Percentiles rank a stretch among this genome's conserved stretches.
These are phyloP conservation scores for Limenitis camilla DNA, from an alignment of 2,888 invertebrate genomes.

Conservation along the genomic window DNA sequence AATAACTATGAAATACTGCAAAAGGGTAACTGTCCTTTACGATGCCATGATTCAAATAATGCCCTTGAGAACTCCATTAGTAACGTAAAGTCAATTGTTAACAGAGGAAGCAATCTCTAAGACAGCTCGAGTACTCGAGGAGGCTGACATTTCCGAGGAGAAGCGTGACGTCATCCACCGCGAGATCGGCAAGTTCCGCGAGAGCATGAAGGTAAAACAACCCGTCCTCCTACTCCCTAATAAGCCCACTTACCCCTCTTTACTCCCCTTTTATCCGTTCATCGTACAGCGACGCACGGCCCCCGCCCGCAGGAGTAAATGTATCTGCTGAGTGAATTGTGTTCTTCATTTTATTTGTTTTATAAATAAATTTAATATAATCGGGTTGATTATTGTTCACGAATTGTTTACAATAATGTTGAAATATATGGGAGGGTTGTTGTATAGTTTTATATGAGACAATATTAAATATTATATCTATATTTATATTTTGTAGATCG, in stretches of 20 bases:
- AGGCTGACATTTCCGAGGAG: constrained; percentile 95
- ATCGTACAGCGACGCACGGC: constrained; percentile 17
- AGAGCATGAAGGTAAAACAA: constrained; percentile 90
- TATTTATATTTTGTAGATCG: too few relatives aligned
- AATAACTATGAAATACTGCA: constrained; percentile 79
- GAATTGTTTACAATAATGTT: too few relatives aligned
- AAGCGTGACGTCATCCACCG: constrained; percentile 96
- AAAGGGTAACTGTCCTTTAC: constrained; percentile 65
- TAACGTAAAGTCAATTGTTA: constrained; percentile 17
- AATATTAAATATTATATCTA: too few relatives aligned
- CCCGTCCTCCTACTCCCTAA: constrained; percentile 11
- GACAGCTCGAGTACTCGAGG: constrained; percentile 81
- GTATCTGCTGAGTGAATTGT: neutral
- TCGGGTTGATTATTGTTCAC: neutral
- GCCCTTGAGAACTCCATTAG: neutral
- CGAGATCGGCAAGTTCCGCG: constrained; percentile 98
- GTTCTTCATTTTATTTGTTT: neutral
- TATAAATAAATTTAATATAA: neutral
- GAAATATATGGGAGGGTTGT: too few relatives aligned
- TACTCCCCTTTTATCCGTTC: constrained; percentile 16
- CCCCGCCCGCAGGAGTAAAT: constrained; percentile 11
- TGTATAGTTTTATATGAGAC: too few relatives aligned
- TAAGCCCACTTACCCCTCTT: constrained; percentile 3
- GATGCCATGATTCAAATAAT: neutral
- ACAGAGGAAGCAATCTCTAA: constrained; percentile 80